Evolutionary conservation across 2,888 invertebrate species (phyloP).

Genomic region (Xestia c-nigrum): DNA sequence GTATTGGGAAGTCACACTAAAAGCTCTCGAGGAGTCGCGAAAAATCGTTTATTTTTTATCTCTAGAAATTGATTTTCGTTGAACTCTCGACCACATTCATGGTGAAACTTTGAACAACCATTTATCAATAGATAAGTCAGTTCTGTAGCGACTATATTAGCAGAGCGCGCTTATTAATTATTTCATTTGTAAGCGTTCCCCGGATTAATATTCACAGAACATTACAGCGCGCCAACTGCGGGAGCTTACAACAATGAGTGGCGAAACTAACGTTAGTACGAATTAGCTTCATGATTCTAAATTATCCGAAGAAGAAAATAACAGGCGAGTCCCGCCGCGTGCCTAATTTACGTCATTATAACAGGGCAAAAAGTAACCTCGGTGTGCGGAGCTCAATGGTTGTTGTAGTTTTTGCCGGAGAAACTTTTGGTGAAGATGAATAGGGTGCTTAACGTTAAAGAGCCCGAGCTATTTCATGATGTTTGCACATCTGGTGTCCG

Average conservation of each 20-base stretch:
- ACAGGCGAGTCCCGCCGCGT: constrained; percentile 39
- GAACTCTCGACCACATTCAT: constrained; percentile 32
- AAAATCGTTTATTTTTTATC: constrained; percentile 68
- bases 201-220: constrained; percentile 41
- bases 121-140: constrained; percentile 38
- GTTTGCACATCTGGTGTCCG: constrained; percentile 69
- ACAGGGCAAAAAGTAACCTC: constrained; percentile 73
- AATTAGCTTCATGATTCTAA: constrained; percentile 52
- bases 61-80: constrained; percentile 59
- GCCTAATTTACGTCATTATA: constrained; percentile 72
- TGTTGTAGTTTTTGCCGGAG: constrained; percentile 71
- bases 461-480: constrained; percentile 62
- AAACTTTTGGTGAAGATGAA: constrained; percentile 72
- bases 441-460: constrained; percentile 68
- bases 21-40: constrained; percentile 68
- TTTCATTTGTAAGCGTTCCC: constrained; percentile 36
- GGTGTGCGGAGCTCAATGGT: constrained; percentile 67
- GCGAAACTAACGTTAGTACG: constrained; percentile 29
- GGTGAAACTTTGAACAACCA: constrained; percentile 29
- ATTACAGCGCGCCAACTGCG: constrained; percentile 22
- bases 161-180: constrained; percentile 27
- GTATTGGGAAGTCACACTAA: constrained; percentile 69
- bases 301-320: constrained; percentile 48
- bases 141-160: constrained; percentile 11
- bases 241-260: constrained; percentile 21